Conservation (phyloP, 30 jellyfish, hydroid and myxozoan genomes). For the Haliclystus octoradiatus region DNA sequence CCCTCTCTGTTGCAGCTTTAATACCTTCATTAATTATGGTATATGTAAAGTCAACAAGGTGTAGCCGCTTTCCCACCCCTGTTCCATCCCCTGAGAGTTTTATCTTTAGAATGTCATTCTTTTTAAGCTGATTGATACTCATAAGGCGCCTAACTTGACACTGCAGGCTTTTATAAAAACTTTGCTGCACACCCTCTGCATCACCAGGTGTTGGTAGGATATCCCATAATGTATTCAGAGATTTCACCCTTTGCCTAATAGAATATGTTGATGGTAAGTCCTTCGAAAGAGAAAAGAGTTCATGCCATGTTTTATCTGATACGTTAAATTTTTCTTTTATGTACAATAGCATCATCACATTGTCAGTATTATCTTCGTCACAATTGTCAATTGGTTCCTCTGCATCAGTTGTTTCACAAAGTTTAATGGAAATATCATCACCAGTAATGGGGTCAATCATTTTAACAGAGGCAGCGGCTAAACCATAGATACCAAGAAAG, state of each 20-base stretch:
- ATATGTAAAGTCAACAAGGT: neutral
- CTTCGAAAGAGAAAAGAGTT: neutral
- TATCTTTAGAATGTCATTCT: neutral
- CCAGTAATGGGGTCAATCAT: no score
- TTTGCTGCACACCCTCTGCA: neutral
- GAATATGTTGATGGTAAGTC: neutral
- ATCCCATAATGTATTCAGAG: neutral
- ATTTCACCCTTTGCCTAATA: neutral
- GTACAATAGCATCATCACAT: neutral
- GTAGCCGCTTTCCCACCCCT: neutral
- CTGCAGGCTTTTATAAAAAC: neutral
- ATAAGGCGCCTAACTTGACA: neutral
- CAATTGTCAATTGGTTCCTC: neutral
- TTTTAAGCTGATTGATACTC: neutral
- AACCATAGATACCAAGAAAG: neutral
- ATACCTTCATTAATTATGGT: neutral
- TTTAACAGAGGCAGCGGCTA: no score
- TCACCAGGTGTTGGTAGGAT: neutral
- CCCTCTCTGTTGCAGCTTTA: neutral
- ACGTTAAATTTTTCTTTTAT: constrained; percentile 12
- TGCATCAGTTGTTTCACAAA: neutral
- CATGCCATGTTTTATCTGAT: constrained; percentile 10
- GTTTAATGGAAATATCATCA: no score
- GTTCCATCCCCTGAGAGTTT: neutral
- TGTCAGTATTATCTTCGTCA: neutral